phyloP scores from a whole-genome alignment of 2,797 vertebrate genomes.

The Champsocephalus gunnari region DNA sequence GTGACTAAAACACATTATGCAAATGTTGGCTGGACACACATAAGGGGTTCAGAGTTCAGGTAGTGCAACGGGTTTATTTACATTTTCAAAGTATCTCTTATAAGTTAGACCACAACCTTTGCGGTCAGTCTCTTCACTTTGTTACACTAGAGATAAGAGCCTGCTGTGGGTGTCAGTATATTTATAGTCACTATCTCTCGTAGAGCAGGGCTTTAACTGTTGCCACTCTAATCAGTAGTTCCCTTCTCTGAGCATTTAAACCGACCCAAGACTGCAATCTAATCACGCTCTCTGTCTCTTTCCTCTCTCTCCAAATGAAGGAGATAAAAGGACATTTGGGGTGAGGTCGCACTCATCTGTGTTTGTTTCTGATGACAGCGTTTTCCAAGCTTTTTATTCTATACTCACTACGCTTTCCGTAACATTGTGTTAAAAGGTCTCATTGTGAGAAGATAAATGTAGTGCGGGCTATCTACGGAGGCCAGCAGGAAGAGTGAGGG shows the following conservation, averaged over 20 bases:
- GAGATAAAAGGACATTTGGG: constrained; percentile 24
- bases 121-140: constrained; percentile 39
- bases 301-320: constrained; percentile 9
- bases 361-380: constrained; percentile 36
- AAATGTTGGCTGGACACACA: not conserved
- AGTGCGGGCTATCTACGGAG: constrained; percentile 65
- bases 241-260: constrained; percentile 48
- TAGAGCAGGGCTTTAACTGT: constrained; percentile 36
- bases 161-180: constrained; percentile 23
- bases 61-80: constrained; percentile 3
- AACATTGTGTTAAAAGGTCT: constrained; percentile 55
- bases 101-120: constrained; percentile 18
- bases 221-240: constrained; percentile 47
- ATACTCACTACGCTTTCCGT: constrained; percentile 23
- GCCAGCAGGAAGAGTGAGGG: constrained; percentile 56
- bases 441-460: constrained; percentile 68
- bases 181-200: constrained; percentile 51
- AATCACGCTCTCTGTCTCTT: constrained; percentile 20
- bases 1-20: not conserved
- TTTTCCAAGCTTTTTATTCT: constrained; percentile 3
- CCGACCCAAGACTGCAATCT: constrained; percentile 1
- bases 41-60: not conserved
- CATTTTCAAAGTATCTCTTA: constrained; percentile 17
- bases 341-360: constrained; percentile 5
- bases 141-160: constrained; percentile 49